Conservation (phyloP, 2,888 invertebrate species). For the Drosophila yooni region DNA sequence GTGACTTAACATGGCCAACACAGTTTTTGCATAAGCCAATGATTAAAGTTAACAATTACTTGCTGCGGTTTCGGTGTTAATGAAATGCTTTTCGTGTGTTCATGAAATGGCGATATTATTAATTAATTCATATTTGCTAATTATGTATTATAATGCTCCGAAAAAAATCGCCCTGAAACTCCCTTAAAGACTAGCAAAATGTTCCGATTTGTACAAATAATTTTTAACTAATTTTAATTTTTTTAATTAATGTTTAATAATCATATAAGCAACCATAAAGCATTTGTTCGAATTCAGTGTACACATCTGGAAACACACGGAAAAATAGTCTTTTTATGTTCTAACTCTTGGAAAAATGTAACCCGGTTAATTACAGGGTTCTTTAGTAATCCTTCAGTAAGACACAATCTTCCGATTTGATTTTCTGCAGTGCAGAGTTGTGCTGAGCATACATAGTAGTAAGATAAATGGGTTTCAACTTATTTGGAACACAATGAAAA, state of each 20-base stretch:
- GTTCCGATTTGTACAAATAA: neutral
- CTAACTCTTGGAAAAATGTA: neutral
- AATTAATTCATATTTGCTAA: neutral
- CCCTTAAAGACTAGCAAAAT: neutral
- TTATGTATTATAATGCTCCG: neutral
- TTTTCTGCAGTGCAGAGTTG: neutral
- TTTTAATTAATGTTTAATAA: neutral
- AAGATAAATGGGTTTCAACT: too few relatives aligned
- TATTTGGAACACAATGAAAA: too few relatives aligned
- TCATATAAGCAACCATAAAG: too few relatives aligned
- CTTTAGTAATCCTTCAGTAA: neutral
- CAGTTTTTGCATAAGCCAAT: too few relatives aligned
- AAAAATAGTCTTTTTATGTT: neutral
- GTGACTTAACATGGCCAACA: too few relatives aligned
- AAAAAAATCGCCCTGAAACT: neutral
- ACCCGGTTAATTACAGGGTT: neutral
- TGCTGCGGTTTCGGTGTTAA: neutral
- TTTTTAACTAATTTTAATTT: neutral
- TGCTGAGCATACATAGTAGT: too few relatives aligned
- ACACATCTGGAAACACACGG: rapidly evolving
- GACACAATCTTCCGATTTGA: neutral
- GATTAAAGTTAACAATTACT: neutral
- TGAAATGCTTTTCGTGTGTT: neutral
- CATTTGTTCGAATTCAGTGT: neutral
- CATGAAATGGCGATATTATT: neutral